phyloP scores from a whole-genome alignment of 2,888 invertebrate species.

The Conomelus anceps region DNA sequence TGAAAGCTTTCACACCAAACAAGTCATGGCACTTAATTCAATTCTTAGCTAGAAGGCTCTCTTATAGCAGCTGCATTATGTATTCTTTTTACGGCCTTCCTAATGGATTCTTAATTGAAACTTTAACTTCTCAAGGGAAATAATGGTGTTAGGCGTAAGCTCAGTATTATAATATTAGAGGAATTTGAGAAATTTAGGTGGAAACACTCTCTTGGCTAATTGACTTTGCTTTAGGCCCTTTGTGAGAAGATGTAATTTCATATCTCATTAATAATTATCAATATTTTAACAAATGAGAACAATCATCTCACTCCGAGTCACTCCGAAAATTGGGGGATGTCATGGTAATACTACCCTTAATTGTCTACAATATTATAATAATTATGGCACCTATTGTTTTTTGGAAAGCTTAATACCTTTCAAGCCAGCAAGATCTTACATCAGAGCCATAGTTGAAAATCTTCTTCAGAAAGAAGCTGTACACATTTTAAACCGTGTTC shows the following conservation, averaged over 20 bases:
- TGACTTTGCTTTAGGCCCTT: neutral
- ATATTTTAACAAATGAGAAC: neutral
- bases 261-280: neutral
- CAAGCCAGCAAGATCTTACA: neutral
- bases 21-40: neutral
- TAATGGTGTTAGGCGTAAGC: neutral
- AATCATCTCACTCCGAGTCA: neutral
- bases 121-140: neutral
- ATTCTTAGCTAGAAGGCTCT: neutral
- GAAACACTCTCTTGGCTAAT: neutral
- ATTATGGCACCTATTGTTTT: no score
- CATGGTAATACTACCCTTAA: no score
- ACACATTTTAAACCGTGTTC: neutral
- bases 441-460: neutral
- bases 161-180: neutral
- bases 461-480: neutral
- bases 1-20: neutral
- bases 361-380: no score
- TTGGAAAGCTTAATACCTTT: no score
- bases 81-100: neutral
- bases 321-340: no score
- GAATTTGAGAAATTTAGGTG: neutral
- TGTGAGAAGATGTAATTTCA: neutral
- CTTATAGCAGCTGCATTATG: neutral
- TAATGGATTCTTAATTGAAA: neutral